Base-by-base conservation (phyloP, 2,888 invertebrate species). In the Macaria notata region DNA sequence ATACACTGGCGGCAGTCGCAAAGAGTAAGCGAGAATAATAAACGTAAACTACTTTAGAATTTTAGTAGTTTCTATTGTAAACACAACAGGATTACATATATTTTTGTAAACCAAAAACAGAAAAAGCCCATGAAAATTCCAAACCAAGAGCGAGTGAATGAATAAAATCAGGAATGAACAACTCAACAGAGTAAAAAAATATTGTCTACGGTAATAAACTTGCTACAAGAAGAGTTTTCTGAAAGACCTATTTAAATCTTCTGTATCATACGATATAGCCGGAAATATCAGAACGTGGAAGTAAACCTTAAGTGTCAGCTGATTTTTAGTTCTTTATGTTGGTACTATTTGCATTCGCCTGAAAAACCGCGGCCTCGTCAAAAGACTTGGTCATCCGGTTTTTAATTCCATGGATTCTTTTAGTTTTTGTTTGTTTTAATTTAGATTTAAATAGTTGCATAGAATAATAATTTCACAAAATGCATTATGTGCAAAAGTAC, bases 401-500 rank as follows among this genome's bases (percentile, higher is more conserved):
- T 60, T 67, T 60, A 56, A 60, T 71, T 64, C 59, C 46, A 70
- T 65, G 69, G 67, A 66, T 56, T 73, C 66, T 52, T 56, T 64
- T 63, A 50, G 39, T 59, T 61, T 52, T 61, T 65, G 44, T 64
- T 59, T 65, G 55, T 39, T 47, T 49, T 38, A 59, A 54, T 49
- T 66, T 59, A 59, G 64, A 61, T 68, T 65, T 61, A 61, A 61
- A 44, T 62, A 60, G 48, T 54, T 48, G 3, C 44, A 53, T 64
- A 58, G 46, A 48, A 59, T 57, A 66, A 19, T 30, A 46, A 49
- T 61, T 9, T 49, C 42, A 51, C 58, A 36, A 80, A 72, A 90
- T 91, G 91, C 82, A 90, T 84, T 87, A 82, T 76, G 70, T 90
- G 61, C 87, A 89, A 66, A 88, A 88, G 66, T 91, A 88, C 75